Conservation (phyloP, 23 tunicate genomes). For the Diplosoma virens region DNA sequence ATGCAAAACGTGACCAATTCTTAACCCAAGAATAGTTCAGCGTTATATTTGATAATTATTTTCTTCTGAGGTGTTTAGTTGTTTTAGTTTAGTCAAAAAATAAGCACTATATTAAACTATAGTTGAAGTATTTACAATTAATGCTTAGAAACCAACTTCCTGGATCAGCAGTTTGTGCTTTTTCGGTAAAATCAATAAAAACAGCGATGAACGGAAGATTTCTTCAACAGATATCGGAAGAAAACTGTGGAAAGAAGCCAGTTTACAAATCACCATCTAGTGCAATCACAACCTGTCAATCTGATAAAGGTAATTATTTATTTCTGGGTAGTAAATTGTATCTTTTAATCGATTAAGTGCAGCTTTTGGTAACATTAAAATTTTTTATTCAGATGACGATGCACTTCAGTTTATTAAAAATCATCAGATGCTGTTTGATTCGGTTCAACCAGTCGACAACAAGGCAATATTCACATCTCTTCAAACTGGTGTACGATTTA, state of each 20-base stretch:
- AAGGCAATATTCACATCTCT: conserved; percentile 42
- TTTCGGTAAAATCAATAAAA: conserved; percentile 37
- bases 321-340: too few species aligned
- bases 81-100: too few species aligned
- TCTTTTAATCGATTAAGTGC: too few species aligned
- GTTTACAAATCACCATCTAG: neutral
- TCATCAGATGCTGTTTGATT: conserved; percentile 53
- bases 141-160: conserved; percentile 52
- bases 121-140: too few species aligned
- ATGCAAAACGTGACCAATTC: too few species aligned
- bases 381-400: neutral
- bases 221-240: conserved; percentile 10
- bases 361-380: too few species aligned
- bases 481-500: conserved; percentile 31
- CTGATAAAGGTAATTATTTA: neutral
- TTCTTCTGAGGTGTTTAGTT: too few species aligned
- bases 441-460: conserved; percentile 37
- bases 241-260: conserved; percentile 30
- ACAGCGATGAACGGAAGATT: conserved; percentile 46
- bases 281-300: neutral
- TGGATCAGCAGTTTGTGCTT: conserved; percentile 88
- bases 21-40: too few species aligned
- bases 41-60: too few species aligned
- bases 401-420: conserved; percentile 21
- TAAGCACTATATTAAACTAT: too few species aligned